Base-by-base conservation (phyloP, 2,113 vertebrate genomes). In the Emydura subglobosa region DNA sequence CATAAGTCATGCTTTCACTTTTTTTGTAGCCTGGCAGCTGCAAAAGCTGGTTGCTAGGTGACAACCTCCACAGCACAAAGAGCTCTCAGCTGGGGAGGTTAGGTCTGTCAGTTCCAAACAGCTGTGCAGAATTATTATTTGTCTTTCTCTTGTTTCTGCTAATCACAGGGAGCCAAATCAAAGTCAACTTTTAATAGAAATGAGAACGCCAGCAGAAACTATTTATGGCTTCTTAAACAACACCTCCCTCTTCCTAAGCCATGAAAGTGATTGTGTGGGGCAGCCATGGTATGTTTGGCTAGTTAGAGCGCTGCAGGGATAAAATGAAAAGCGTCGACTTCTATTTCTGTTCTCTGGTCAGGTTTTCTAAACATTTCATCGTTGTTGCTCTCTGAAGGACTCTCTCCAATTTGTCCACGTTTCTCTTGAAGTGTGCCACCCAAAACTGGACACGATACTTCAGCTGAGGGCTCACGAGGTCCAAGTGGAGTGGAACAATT, bases 11-110 rank as follows among this genome's bases (percentile, higher is more conserved):
- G 97, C 97, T 98, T 98, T 98, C 68, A 29, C 85, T 96, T 83
- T 93, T 89, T 68, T 95, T 94, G 90, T 79, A 93, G 83, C 55
- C 97, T 98, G 98, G 98, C 99, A 99, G 99, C 99, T 99, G 99
- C 98, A 96, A 96, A 97, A 98, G 96, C 98, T 95, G 97, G 99
- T 99, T 99, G 99, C 99, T 99, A 99, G 98, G 99, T 98, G 98
- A 99, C 99, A 95, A 97, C 97, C 98, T 99, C 98, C 94, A 97
- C 97, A 98, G 98, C 98, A 99, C 99, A 99, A 99, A 99, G 99
- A 98, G 98, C 98, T 98, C 99, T 98, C 98, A 99, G 98, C 99
- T 99, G 99, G 98, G 98, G 98, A 98, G 98, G 98, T 98, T 97
- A 90, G 97, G 98, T 98, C 98, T 99, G 98, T 98, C 97, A 91